Evolutionary conservation across 2,113 vertebrate genomes (phyloP), one percentile per base, ranked within the genome.

Genomic region (Oxyura jamaicensis): DNA sequence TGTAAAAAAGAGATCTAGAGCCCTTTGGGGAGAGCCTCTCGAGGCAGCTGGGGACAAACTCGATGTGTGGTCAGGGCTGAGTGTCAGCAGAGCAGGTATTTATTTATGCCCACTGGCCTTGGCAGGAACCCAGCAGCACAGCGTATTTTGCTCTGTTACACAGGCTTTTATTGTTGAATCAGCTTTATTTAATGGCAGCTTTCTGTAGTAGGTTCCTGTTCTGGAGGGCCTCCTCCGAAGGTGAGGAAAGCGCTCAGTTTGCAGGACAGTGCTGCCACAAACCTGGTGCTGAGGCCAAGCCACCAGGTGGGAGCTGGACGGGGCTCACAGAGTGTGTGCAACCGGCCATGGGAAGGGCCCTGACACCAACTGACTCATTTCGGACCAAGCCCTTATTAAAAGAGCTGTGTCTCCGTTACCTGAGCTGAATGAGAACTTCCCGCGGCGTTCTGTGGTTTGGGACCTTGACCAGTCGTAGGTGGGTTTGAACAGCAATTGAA

Each of bases 51-150:
- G 77, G 95, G 77, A 93, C 8, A 5, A 28, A 79, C 62, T 97
- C 62, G 20, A 25, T 93, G 93, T 94, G 93, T 95, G 94, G 95
- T 84, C 85, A 95, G 69, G 59, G 66, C 58, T 29, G 39, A 92
- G 74, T 83, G 63, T 96, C 92, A 90, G 52, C 78, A 95, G 80
- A 87, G 67, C 82, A 93, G 7, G 19, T 92, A 90, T 97, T 96
- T 96, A 94, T 95, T 92, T 93, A 93, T 96, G 85, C 58, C 89
- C 65, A 42, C 69, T 83, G 80, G 67, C 67, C 85, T 71, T 97
- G 95, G 95, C 95, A 96, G 56, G 33, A 78, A 14, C 60, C 79
- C 95, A 91, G 84, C 25, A 5, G 82, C 55, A 79, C 56, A 50
- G 59, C 88, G 53, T 91, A 86, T 96, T 95, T 87, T 93, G 63